Conservation (phyloP, 2,888 invertebrate species). For the Seira ritae region DNA sequence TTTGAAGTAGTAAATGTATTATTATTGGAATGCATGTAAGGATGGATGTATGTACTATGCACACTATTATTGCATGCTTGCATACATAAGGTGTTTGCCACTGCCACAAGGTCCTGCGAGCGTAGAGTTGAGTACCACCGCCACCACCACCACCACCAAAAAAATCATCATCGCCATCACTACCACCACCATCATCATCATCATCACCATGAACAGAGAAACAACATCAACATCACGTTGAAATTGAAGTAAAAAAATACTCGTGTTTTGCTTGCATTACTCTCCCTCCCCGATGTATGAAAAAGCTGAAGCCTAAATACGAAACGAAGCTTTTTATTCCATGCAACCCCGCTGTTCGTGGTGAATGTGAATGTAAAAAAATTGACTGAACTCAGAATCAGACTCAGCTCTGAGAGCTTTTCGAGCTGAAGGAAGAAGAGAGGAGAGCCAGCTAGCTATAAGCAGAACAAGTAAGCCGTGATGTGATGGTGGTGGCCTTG, state of each 20-base stretch:
- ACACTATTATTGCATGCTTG: slow-evolving; percentile 45
- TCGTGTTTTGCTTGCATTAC: slow-evolving; percentile 34
- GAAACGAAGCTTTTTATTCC: slow-evolving; percentile 45
- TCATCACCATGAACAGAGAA: neutral
- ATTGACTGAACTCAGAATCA: slow-evolving; percentile 27
- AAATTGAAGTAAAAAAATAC: slow-evolving; percentile 22
- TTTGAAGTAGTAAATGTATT: slow-evolving; percentile 11
- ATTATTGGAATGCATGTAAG: slow-evolving; percentile 34
- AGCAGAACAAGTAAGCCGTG: neutral
- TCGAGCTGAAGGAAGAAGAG: neutral
- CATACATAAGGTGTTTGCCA: slow-evolving; percentile 63
- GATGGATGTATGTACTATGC: slow-evolving; percentile 30
- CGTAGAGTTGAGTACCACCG: slow-evolving; percentile 40
- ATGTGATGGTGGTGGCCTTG: slow-evolving; percentile 63
- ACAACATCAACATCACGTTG: slow-evolving; percentile 19
- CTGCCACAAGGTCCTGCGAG: slow-evolving; percentile 65
- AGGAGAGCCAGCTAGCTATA: neutral
- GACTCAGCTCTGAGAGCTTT: too few relatives aligned
- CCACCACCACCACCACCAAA: slow-evolving; percentile 50
- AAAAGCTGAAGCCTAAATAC: neutral
- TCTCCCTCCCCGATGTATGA: slow-evolving; percentile 11
- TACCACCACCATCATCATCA: slow-evolving; percentile 9
- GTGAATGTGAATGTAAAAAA: slow-evolving; percentile 37
- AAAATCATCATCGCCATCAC: neutral
- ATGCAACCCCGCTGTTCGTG: slow-evolving; percentile 56